Evolutionary conservation across 2,888 invertebrate genomes (phyloP), one percentile per base, ranked within the genome.

Genomic region (Cataglyphis albicans): DNA sequence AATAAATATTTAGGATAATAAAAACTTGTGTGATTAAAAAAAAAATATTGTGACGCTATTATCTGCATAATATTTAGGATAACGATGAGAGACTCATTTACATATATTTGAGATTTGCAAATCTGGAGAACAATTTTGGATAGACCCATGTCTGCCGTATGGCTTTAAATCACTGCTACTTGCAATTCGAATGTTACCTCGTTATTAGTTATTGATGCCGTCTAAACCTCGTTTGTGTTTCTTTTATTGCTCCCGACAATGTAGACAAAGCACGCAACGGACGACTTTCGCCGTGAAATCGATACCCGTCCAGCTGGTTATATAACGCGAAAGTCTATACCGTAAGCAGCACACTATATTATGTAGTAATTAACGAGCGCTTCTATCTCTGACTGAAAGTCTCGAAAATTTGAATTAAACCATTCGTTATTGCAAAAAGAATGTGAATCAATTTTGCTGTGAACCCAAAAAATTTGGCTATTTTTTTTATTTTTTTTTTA

Each of bases 241-340:
- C 80, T 84, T 89, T 87, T 84, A 88, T 87, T 86, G 86, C 65
- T 64, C 9, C 55, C 68, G 88, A 84, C 84, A 88, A 88, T 84
- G 88, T 83, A 81, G 52, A 82, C 88, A 86, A 83, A 86, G 86
- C 91, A 89, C 90, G 89, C 90, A 85, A 73, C 29, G 29, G 41
- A 48, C 41, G 63, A 63, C 55, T 73, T 73, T 73, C 74, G 84
- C 84, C 87, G 88, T 35, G 59, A 80, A 80, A 90, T 91, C 87
- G 82, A 85, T 87, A 83, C 82, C 68, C 70, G 70, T 70, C 35
- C 78, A 70, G 32, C 44, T 18, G 10, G 59, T 80, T 80, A 80
- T 44, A 48, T 80, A 80, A 80, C 35, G 48, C 59, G 70, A 80
- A 80, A 78, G 68, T 59, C 68, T 21, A 32, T 78, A 35, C 35